phyloP scores from a whole-genome alignment of 53 echinoderm and acorn worm genomes.

The Echinarachnius parma region DNA sequence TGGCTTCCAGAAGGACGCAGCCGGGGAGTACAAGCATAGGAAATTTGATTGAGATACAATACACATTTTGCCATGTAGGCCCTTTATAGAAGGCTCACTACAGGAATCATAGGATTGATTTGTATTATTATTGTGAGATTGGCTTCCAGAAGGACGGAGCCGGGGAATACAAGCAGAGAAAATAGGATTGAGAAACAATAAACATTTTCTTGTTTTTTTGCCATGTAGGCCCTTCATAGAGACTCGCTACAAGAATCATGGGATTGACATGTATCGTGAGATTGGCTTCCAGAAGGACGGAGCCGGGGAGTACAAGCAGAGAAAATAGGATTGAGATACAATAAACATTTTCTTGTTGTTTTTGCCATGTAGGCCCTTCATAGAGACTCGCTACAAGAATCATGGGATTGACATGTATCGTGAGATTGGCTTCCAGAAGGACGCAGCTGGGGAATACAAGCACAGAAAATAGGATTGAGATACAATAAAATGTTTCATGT shows the following conservation, averaged over 20 bases:
- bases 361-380: constrained; percentile 99
- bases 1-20: constrained; percentile 82
- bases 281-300: constrained; percentile 91
- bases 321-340: no score
- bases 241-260: constrained; percentile 69
- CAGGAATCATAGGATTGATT: constrained; percentile 73
- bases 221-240: constrained; percentile 99
- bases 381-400: constrained; percentile 76
- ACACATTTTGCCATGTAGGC: no score
- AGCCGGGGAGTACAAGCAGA: constrained; percentile 84
- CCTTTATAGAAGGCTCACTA: constrained; percentile 91
- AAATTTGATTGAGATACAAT: no score
- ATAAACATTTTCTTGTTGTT: no score
- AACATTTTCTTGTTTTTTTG: no score
- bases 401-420: constrained; percentile 87
- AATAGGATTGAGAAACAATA: no score
- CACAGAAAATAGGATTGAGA: no score
- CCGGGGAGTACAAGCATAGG: constrained; percentile 84
- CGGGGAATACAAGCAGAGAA: constrained; percentile 94
- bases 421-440: constrained; percentile 92
- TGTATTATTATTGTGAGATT: constrained; percentile 83
- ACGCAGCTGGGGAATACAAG: constrained; percentile 82
- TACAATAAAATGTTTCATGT: no score
- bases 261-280: constrained; percentile 86
- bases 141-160: constrained; percentile 83